Evolutionary conservation across 2,113 vertebrate genomes (phyloP), one percentile per base, ranked within the genome.

Genomic region (Bettongia penicillata): DNA sequence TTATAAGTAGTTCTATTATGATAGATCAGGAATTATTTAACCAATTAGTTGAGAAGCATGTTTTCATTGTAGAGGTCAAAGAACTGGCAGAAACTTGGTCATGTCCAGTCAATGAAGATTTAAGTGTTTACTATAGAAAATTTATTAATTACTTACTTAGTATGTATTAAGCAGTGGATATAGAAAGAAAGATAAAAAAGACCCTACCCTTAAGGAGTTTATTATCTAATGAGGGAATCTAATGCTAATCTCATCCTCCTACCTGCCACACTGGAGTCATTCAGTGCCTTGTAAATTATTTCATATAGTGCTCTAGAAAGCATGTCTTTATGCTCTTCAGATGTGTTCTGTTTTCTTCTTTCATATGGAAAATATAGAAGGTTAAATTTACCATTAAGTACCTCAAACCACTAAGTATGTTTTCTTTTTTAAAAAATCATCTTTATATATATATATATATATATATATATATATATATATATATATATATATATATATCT

Each of bases 361-460:
- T 95, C 9, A 25, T 55, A 10, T 91, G 37, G 94, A 89, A 94
- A 94, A 77, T 90, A 19, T 53, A 77, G 53, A 10, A 8, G 91
- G 77, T 77, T 92, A 96, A 95, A 95, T 43, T 26, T 3, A 68
- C 0, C 16, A 91, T 25, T 25, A 84, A 91, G 47, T 95, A 91
- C 90, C 47, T n/a, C 90, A 95, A 91, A 84, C 31, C 50, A 53
- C 10, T 61, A 52, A 37, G 1, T 57, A 4, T 90, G 14, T 57
- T 77, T 95, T 77, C 52, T 57, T 94, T 55, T 49, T 77, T 77
- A 25, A 53, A 1, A 49, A 3, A 48, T 55, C 25, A 25, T 61
- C 28, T 61, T 61, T 68, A 0, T 68, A 68, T 68, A 31, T 57
- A 19, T 68, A 28, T 37, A 37, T 57, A 19, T 68, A 28, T 37